Base-by-base conservation (phyloP, 2,888 invertebrate genomes). In the Cephus sareptanus region DNA sequence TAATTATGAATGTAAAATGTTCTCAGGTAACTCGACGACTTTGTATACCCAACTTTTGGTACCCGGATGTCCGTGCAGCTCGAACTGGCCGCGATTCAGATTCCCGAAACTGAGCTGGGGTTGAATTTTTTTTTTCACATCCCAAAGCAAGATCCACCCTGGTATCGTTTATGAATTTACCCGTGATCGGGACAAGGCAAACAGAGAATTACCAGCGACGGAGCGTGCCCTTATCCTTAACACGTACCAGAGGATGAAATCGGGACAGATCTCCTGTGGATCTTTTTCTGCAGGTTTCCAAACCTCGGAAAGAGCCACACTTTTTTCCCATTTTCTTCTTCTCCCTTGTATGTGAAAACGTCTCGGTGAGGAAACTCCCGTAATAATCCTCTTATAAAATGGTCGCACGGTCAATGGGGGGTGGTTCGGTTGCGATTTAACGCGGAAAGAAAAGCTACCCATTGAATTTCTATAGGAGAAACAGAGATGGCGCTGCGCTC, bases 371-470 rank as follows among this genome's bases (percentile, higher is more conserved):
- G 4, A 71, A 11, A 31, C 71, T 33, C 71, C 11, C 71, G 12
- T 33, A 31, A 33, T 33, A 71, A 71, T 71, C 71, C 71, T 71
- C 71, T 71, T 33, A 71, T 6, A 31, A 33, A 13, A 33, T 81
- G 73, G 69, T 33, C 40, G 68, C 34, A 35, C 35, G 34, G 56
- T 69, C 73, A 74, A 70, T 33, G 37, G 35, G 31, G 31, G 75
- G 40, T 73, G 69, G 79, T 78, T 78, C 74, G 76, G 69, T 77
- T n/a, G 40, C 76, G 80, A 74, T 81, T 81, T 77, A 74, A 34
- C 75, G 74, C 73, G 75, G 12, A 77, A 77, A 77, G 74, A 77
- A 73, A 76, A 76, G 73, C 30, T 13, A 30, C 31, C 34, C 23
- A 15, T 31, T 34, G 30, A 31, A 11, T 23, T 56, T 56, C 15